These are phyloP conservation scores for Habrosyne pyritoides DNA, from an alignment of 2,888 invertebrate species.

Conservation along the genomic window DNA sequence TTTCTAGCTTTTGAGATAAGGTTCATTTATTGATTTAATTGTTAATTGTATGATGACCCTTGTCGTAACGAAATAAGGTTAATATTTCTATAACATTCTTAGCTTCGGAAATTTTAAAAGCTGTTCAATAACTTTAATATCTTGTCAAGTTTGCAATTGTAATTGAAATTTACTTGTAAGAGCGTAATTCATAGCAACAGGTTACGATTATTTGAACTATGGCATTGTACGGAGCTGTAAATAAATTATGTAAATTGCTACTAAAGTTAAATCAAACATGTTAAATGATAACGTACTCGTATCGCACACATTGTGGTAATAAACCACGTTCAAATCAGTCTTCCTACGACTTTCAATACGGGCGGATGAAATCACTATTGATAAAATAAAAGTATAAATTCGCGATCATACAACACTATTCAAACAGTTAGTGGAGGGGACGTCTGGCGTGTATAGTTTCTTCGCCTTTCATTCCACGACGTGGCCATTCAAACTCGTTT, in stretches of 20 bases:
- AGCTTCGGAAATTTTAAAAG: too few species aligned
- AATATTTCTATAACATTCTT: too few species aligned
- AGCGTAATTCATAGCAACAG: not conserved
- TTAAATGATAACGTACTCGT: slow-evolving; percentile 24
- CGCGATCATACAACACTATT: slow-evolving; percentile 10
- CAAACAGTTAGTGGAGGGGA: slow-evolving; percentile 32
- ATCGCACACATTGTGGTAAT: slow-evolving; percentile 12
- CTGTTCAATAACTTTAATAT: too few species aligned
- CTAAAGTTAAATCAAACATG: slow-evolving; percentile 26
- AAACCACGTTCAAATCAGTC: slow-evolving; percentile 31
- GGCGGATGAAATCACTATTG: slow-evolving; percentile 26
- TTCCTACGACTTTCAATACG: slow-evolving; percentile 21
- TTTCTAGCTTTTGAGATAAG: too few species aligned
- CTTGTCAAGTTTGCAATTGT: too few species aligned
- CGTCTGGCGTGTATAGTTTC: slow-evolving; percentile 36
- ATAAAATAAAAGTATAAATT: slow-evolving; percentile 29
- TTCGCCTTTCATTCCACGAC: slow-evolving; percentile 39
- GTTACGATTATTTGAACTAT: not conserved
- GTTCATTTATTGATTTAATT: too few species aligned
- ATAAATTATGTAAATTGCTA: slow-evolving; percentile 26
- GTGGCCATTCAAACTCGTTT: slow-evolving; percentile 34
- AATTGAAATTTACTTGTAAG: too few species aligned
- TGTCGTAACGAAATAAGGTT: too few species aligned
- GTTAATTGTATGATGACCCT: too few species aligned
- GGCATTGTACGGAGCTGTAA: not conserved